phyloP scores from a whole-genome alignment of 1,140 invertebrate genomes.

The Sarcophaga peregrina region DNA sequence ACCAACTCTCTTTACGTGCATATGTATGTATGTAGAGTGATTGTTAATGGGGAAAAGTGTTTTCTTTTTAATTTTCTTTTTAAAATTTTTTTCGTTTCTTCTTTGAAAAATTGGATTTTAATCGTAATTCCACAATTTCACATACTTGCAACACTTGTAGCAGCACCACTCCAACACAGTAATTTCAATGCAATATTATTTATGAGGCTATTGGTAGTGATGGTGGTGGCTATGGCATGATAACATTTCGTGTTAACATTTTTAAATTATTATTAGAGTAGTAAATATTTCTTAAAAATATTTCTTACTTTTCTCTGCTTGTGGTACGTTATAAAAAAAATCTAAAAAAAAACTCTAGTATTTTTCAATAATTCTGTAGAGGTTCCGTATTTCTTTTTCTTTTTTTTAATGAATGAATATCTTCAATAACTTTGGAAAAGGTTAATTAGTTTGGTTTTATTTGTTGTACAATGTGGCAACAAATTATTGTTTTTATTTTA shows the following conservation, averaged over 20 bases:
- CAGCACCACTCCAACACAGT: not conserved
- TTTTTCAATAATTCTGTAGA: not conserved
- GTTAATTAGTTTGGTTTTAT: constrained; percentile 30
- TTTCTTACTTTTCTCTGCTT: constrained; percentile 1
- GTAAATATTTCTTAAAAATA: constrained; percentile 25
- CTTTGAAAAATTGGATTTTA: constrained; percentile 35
- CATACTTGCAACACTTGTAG: not conserved
- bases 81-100: not conserved
- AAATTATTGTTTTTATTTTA: not conserved
- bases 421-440: constrained; percentile 5
- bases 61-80: not conserved
- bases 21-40: no score
- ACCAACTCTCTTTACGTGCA: not conserved
- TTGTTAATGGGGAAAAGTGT: not conserved
- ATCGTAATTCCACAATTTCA: constrained; percentile 35
- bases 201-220: constrained; percentile 20
- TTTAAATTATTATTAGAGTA: constrained; percentile 36
- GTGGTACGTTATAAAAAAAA: not conserved
- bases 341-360: not conserved
- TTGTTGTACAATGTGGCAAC: not conserved
- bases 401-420: constrained; percentile 29
- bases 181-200: constrained; percentile 28
- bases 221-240: constrained; percentile 20
- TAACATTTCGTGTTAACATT: constrained; percentile 40
- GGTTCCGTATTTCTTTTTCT: not conserved